phyloP scores from a whole-genome alignment of 1,140 invertebrate genomes.

The Drosophila micromelanica region DNA sequence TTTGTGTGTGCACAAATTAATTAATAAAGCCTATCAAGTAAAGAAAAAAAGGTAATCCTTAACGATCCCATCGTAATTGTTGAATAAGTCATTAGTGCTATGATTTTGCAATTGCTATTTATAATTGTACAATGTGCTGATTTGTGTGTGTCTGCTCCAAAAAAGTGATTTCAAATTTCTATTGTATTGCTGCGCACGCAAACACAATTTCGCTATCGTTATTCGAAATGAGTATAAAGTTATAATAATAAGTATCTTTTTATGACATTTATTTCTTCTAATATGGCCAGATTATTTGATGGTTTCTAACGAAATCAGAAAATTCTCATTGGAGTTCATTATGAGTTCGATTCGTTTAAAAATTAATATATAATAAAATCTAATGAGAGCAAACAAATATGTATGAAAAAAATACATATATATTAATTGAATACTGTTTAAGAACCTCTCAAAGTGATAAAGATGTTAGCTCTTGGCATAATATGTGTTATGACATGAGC shows the following conservation, averaged over 20 bases:
- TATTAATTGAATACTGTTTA: no score
- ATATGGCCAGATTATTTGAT: no score
- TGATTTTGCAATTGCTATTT: constrained; percentile 14
- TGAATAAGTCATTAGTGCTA: background rate
- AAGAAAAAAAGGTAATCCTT: constrained; percentile 14
- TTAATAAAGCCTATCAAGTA: constrained; percentile 11
- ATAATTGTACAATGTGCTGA: constrained; percentile 8
- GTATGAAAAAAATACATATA: no score
- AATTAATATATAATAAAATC: background rate
- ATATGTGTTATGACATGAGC: background rate
- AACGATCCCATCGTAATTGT: constrained; percentile 5
- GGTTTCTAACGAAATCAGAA: no score
- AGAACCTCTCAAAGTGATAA: no score
- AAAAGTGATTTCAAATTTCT: constrained; percentile 23
- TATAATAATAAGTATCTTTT: background rate
- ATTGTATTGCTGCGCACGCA: constrained; percentile 26
- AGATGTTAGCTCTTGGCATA: no score
- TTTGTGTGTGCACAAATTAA: background rate
- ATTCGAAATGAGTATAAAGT: constrained; percentile 3
- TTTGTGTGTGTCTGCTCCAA: constrained; percentile 8
- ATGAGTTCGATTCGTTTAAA: background rate
- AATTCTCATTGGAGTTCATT: background rate
- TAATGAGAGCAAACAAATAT: constrained; percentile 1
- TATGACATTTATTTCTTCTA: background rate
- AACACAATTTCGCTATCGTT: constrained; percentile 16